Percentiles rank a stretch among this genome's conserved stretches.
Conservation (phyloP, 2,113 vertebrate genomes). For the Platanista minor region DNA sequence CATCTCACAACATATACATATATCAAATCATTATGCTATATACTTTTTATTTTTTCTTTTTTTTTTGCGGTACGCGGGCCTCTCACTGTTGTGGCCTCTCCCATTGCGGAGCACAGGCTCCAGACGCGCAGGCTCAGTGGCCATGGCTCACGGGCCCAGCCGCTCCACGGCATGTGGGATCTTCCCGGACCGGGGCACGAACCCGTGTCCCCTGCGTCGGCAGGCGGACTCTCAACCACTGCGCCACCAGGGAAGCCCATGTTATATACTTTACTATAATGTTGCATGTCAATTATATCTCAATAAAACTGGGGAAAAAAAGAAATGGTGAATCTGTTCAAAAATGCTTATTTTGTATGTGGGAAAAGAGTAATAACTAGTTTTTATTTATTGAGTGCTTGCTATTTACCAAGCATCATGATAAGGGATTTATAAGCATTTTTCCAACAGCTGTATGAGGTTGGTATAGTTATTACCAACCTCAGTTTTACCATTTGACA, state of each 20-base stretch:
- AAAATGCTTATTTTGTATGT: background rate
- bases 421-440: background rate
- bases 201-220: too few species aligned
- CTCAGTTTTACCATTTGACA: background rate
- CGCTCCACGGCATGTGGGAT: too few species aligned
- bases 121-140: too few species aligned
- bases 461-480: background rate
- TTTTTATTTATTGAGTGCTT: background rate
- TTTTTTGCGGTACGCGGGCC: too few species aligned
- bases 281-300: background rate
- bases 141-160: too few species aligned
- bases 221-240: too few species aligned
- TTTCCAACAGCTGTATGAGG: background rate
- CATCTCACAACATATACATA: background rate
- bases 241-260: too few species aligned
- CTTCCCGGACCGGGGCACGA: too few species aligned
- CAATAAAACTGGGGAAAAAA: background rate
- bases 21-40: background rate
- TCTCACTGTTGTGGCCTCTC: too few species aligned
- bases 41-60: too few species aligned
- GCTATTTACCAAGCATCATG: background rate
- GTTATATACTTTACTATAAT: background rate
- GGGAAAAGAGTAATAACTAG: background rate
- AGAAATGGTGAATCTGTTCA: background rate
- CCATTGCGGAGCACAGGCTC: too few species aligned